phyloP scores from a whole-genome alignment of 2,888 invertebrate species.

The Acanthococcus lagerstroemiae region DNA sequence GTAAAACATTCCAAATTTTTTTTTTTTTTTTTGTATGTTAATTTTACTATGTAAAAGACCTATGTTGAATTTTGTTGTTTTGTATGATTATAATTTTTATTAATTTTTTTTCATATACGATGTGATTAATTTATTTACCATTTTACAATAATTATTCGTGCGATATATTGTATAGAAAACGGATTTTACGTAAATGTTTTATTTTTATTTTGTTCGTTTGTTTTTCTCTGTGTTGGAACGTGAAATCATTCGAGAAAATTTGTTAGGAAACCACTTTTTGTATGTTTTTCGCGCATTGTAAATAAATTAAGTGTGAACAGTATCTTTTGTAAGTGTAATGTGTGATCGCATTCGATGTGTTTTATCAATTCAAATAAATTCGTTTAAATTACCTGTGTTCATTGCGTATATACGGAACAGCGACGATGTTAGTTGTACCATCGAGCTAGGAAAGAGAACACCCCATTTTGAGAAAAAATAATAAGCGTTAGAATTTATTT shows the following conservation, averaged over 20 bases:
- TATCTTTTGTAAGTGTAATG: constrained; percentile 9
- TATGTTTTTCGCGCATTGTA: constrained; percentile 7
- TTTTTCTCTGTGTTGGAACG: constrained; percentile 1
- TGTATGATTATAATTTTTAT: neutral
- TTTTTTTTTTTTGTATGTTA: neutral
- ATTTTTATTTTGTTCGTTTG: constrained; percentile 16
- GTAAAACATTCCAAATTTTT: constrained; percentile 14
- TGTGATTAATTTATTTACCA: constrained; percentile 29
- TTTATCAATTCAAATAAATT: no score
- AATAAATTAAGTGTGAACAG: constrained; percentile 8
- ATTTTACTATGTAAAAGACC: neutral
- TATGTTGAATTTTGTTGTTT: neutral
- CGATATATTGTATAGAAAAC: constrained; percentile 23
- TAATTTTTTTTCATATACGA: neutral
- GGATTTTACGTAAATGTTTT: no score
- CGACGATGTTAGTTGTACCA: no score
- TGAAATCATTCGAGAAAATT: neutral
- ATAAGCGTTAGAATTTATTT: no score
- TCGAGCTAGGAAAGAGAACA: no score
- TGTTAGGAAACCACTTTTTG: neutral
- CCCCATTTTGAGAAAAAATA: no score
- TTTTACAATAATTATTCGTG: constrained; percentile 25
- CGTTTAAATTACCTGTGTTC: no score
- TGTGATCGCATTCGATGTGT: no score
- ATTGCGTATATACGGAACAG: no score